A percentile compares a stretch with the other conserved stretches of the same genome.
These are phyloP conservation scores for Pollenia labialis DNA, from an alignment of 2,888 invertebrate genomes.

Conservation along the genomic window DNA sequence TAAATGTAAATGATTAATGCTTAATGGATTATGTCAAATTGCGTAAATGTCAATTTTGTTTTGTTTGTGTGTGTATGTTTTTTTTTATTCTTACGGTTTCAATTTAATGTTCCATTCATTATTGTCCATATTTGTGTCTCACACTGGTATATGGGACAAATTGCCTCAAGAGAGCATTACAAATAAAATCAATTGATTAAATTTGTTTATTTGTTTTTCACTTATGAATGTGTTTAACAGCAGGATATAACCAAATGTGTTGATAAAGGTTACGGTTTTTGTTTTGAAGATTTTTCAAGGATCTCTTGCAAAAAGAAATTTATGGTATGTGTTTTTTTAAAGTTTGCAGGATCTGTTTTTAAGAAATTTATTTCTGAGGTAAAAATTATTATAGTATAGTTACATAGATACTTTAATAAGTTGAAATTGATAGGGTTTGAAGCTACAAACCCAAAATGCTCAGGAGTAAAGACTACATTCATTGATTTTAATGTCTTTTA, in stretches of 20 bases:
- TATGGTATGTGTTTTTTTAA: background rate
- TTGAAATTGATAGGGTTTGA: too few relatives aligned
- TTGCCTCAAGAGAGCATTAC: constrained; percentile 76
- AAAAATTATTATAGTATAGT: too few relatives aligned
- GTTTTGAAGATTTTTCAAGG: background rate
- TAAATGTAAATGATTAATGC: constrained; percentile 76
- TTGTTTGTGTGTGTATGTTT: background rate
- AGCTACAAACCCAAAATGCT: too few relatives aligned
- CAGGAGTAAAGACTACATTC: too few relatives aligned
- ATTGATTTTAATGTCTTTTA: too few relatives aligned
- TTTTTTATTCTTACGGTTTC: constrained; percentile 44
- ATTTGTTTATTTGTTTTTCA: constrained; percentile 69
- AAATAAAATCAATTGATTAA: constrained; percentile 71
- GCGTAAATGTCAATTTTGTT: constrained; percentile 77
- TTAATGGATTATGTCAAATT: constrained; percentile 80
- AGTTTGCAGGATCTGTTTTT: too few relatives aligned
- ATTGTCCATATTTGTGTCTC: constrained; percentile 46
- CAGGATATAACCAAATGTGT: constrained; percentile 54
- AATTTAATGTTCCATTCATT: constrained; percentile 34
- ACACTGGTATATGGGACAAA: constrained; percentile 73
- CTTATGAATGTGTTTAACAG: constrained; percentile 63
- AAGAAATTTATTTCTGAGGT: too few relatives aligned
- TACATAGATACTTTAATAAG: too few relatives aligned
- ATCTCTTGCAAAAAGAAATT: constrained; percentile 2
- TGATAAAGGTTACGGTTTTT: constrained; percentile 35